Evolutionary conservation across 2,797 vertebrate genomes (phyloP).

Genomic region (Gymnopithys bicolor): DNA sequence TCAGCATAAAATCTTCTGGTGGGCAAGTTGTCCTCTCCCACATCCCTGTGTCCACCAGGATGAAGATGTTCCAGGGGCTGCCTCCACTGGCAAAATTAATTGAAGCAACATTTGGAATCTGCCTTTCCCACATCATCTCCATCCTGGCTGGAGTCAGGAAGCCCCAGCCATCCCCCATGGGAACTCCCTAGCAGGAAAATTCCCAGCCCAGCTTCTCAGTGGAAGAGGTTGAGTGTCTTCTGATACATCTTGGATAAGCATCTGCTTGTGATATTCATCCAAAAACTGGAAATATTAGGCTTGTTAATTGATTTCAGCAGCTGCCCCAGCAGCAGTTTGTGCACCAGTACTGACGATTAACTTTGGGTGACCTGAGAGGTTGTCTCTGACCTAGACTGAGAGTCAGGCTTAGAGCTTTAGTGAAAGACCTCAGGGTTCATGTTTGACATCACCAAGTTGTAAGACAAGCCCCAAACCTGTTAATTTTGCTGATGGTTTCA

Average conservation of each 20-base stretch:
- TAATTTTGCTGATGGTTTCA: background rate
- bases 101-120: conserved; percentile 1
- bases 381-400: background rate
- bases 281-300: background rate
- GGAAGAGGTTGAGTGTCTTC: background rate
- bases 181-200: conserved; percentile 10
- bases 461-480: background rate
- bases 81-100: background rate
- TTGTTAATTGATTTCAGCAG: background rate
- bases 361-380: background rate
- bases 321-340: background rate
- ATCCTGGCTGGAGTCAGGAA: background rate
- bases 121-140: conserved; percentile 39
- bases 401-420: background rate
- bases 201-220: background rate
- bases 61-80: background rate
- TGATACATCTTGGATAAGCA: conserved; percentile 5
- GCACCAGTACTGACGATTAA: background rate
- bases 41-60: fast-evolving
- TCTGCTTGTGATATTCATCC: conserved; percentile 35
- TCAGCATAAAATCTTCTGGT: background rate
- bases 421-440: background rate
- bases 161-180: background rate
- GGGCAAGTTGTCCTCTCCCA: background rate
- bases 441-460: background rate